Evolutionary conservation across 1,140 invertebrate genomes (phyloP), one percentile per base, ranked within the genome.

Genomic region (Oncopodura yosiiana): DNA sequence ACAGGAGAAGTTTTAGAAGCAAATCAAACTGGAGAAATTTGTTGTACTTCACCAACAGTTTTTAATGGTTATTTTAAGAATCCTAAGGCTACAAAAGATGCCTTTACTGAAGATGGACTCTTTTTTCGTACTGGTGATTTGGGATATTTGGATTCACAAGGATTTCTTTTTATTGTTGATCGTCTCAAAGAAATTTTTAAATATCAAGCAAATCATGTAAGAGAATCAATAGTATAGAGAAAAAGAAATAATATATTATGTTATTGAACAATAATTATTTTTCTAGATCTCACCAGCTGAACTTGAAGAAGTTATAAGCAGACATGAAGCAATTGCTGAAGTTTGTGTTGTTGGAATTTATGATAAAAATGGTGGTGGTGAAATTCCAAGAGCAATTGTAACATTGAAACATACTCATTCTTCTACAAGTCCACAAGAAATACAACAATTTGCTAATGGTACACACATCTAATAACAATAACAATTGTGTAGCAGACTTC

Each of bases 181-280:
- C 62, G 69, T 30, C 53, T 62, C 3, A 70, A 69, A 51, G 67
- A 69, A 53, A 65, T 69, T 24, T 67, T 70, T 41, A 70, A 70
- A 51, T 66, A 66, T 42, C 57, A 42, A 24, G 57, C 55, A 34
- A 53, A 64, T 45, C 60, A 63, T 24, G 64, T 65, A 53, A 63
- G 46, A n/a, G n/a, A n/a, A n/a, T 45, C 12, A 30, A 44, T 29
- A 42, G 23, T 27, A 45, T 12, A 29, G 9, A 11, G 5, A 11
- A 9, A 32, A 34, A 50, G 4, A 14, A 39, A 26, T 14, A 12
- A 38, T 24, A 11, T 16, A 19, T 21, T 11, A 16, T 39, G 23
- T 32, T 30, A 12, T 45, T 9, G 14, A 3, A 34, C 18, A 9
- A 8, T 6, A 8, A 16, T 41, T 42, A 18, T 3, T 44, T 48